Base-by-base conservation (phyloP, 2,888 invertebrate genomes). In the Lasioglossum calceatum region DNA sequence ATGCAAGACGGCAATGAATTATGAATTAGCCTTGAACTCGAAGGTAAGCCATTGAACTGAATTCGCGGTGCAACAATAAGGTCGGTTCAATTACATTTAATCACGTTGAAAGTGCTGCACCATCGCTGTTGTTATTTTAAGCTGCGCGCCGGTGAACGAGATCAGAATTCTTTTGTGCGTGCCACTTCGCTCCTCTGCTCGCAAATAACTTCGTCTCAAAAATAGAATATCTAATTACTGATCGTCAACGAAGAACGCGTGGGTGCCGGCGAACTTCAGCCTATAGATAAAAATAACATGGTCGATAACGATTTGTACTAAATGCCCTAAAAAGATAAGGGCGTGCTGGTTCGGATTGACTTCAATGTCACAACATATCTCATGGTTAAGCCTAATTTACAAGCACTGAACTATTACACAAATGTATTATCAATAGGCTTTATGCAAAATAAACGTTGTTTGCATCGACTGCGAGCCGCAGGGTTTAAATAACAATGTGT, bases 1-100 rank as follows among this genome's bases (percentile, higher is more conserved):
- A 23, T n/a, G 50, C 77, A 44, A 58, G 19, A 12, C 77, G 74
- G 72, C 64, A 71, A 80, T 80, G 87, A 87, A 87, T 82, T 86
- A 87, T 87, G 82, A 82, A 87, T 87, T 75, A 87, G 82, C 87
- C 87, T 82, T 87, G 82, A 87, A 87, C 78, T 80, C 79, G 79
- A 74, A 78, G 87, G 74, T 75, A 76, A 87, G 80, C 77, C 72
- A 72, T 79, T 82, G 79, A 82, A 82, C 82, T 80, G 82, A 47
- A 82, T 82, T 78, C 78, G 67, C 32, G 44, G 39, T 64, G 77
- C 61, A 79, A 80, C 82, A 87, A 87, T 82, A 82, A 80, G 87
- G 87, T 58, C 75, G 77, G 82, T 80, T 77, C 74, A 87, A 87
- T 87, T 87, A 76, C 76, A 58, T 79, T 81, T 86, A 86, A 86